Evolutionary conservation across 1,140 invertebrate genomes (phyloP).

Genomic region (Macrosteles quadrilineatus): DNA sequence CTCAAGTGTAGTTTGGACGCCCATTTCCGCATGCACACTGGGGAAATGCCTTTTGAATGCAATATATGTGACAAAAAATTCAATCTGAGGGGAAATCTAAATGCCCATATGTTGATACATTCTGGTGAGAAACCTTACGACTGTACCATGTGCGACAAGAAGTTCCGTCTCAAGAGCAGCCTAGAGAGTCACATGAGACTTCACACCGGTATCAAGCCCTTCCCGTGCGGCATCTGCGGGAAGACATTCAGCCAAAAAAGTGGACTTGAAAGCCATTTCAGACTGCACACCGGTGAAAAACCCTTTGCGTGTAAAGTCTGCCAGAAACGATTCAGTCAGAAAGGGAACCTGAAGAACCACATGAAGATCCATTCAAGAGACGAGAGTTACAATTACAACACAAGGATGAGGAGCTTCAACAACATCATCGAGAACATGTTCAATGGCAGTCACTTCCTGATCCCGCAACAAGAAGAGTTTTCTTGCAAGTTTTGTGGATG

Average conservation of each 20-base stretch:
- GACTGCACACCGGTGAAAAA: conserved; percentile 59
- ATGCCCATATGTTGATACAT: conserved; percentile 61
- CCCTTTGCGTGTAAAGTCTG: conserved; percentile 59
- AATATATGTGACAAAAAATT: conserved; percentile 69
- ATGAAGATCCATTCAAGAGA: conserved; percentile 50
- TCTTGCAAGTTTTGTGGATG: conserved; percentile 5
- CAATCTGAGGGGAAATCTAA: conserved; percentile 63
- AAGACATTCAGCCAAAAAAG: conserved; percentile 57
- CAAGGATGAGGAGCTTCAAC: conserved; percentile 5
- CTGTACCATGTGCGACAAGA: conserved; percentile 61
- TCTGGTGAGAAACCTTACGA: conserved; percentile 61
- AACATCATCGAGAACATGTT: conserved; percentile 22
- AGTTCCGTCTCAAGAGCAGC: conserved; percentile 54
- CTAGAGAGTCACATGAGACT: conserved; percentile 42
- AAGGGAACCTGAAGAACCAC: conserved; percentile 40
- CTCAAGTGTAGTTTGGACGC: conserved; percentile 59
- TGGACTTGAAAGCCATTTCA: conserved; percentile 55
- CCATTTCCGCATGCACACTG: conserved; percentile 63
- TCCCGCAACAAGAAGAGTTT: conserved; percentile 7
- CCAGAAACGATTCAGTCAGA: conserved; percentile 43
- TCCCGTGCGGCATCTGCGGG: conserved; percentile 52
- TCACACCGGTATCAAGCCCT: conserved; percentile 48
- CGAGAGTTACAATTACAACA: conserved; percentile 52
- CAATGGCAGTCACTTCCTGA: conserved; percentile 15
- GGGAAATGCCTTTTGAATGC: conserved; percentile 71